Base-by-base conservation (phyloP, 2,888 invertebrate species). In the Erebia palarica region DNA sequence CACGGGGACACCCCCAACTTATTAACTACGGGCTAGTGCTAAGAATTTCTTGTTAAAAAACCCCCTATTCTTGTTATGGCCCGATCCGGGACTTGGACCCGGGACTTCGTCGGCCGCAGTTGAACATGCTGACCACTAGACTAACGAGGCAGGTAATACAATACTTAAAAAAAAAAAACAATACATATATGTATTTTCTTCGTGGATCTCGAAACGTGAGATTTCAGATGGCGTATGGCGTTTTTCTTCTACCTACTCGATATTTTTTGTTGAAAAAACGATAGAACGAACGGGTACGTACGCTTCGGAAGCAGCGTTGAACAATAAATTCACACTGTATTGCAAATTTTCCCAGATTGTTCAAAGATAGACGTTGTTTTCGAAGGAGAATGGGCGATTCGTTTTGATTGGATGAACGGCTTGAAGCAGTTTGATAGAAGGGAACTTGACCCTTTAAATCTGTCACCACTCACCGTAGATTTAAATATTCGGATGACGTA, bases 351-450 rank as follows among this genome's bases (percentile, higher is more conserved):
- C 66, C 63, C 73, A 75, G 78, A 81, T 81, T 79, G 79, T 79
- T 76, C 70, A 74, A 71, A 59, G 55, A 68, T 72, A 67, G 78
- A 77, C 78, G 75, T 75, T 74, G 76, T 80, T 82, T 79, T 79
- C 76, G 74, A 78, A 75, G 69, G 76, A 76, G 68, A 80, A 81
- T 82, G 72, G 81, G 73, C 79, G 79, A 83, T 87, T 86, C 78
- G 71, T 80, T 85, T 83, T 85, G 85, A 86, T 86, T 85, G 85
- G 81, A 78, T 72, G 79, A 78, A 78, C 75, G 77, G 75, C 69
- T 77, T 74, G 73, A 71, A 42, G 73, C 65, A 66, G 55, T 71
- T 72, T 71, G 58, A 75, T 71, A 47, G 69, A 66, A 73, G 65
- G 60, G 69, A 75, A 69, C 72, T 74, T 70, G 73, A 60, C 72